Conservation (phyloP, 2,797 vertebrate species). For the Etheostoma perlongum region DNA sequence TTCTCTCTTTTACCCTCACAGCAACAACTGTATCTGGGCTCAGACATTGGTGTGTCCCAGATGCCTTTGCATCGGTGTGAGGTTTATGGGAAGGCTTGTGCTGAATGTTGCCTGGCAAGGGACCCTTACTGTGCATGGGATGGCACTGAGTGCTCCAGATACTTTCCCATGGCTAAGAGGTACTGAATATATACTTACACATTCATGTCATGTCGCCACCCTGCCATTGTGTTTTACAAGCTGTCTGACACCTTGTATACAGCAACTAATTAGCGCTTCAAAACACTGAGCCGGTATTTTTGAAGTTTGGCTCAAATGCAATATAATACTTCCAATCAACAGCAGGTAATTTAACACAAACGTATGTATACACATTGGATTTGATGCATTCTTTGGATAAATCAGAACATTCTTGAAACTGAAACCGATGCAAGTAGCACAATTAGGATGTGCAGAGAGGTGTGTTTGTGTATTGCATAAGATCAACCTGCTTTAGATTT, state of each 20-base stretch:
- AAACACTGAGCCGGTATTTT: not conserved
- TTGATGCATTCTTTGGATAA: not conserved
- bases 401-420: not conserved
- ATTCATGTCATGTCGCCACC: conserved; percentile 7
- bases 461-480: not conserved
- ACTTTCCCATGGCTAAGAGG: conserved; percentile 98
- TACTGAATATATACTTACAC: conserved; percentile 58
- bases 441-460: not conserved
- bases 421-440: not conserved
- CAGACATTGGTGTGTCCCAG: conserved; percentile 92
- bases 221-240: conserved; percentile 15
- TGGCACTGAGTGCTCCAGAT: conserved; percentile 95
- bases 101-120: conserved; percentile 96
- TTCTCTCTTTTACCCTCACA: conserved; percentile 70
- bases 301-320: not conserved
- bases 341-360: not conserved
- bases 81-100: conserved; percentile 96
- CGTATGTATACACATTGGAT: not conserved
- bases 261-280: not conserved
- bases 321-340: not conserved
- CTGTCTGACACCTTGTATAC: conserved; percentile 12
- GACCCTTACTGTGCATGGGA: conserved; percentile 99
- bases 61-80: conserved; percentile 97
- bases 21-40: conserved; percentile 98
- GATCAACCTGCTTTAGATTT: conserved; percentile 9